Percentiles rank a stretch among this genome's conserved stretches.
phyloP scores from a whole-genome alignment of 1,140 invertebrate species.

The Drosophila chauvacae region DNA sequence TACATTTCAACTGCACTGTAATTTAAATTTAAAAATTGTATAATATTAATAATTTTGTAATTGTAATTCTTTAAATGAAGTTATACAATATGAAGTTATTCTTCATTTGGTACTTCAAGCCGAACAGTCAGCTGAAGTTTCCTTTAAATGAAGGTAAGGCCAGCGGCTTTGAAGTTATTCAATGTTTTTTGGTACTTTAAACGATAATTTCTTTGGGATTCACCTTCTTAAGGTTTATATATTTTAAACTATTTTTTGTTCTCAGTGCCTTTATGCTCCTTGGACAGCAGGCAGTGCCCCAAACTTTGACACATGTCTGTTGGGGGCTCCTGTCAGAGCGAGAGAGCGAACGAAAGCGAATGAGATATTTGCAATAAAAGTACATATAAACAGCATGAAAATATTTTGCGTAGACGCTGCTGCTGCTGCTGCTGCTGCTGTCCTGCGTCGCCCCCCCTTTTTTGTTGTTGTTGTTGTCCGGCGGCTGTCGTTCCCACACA shows the following conservation, averaged over 20 bases:
- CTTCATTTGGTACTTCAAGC: too few relatives aligned
- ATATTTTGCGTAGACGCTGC: constrained; percentile 68
- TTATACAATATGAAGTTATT: too few relatives aligned
- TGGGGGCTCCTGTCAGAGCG: constrained; percentile 18
- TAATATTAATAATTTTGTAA: too few relatives aligned
- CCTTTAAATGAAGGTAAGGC: too few relatives aligned
- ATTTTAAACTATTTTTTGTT: not conserved
- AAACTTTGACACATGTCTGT: constrained; percentile 55
- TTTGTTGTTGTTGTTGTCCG: constrained; percentile 16
- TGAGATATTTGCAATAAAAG: constrained; percentile 81
- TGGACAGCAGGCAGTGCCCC: constrained; percentile 32
- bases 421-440: not conserved
- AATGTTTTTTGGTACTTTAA: too few relatives aligned
- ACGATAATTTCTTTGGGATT: not conserved
- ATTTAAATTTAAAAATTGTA: not conserved
- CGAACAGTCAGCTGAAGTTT: too few relatives aligned
- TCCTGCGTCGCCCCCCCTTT: too few relatives aligned
- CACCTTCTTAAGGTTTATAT: too few relatives aligned
- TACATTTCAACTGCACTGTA: constrained; percentile 12
- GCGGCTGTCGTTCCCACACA: constrained; percentile 52
- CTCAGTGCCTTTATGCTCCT: constrained; percentile 59
- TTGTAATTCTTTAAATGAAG: not conserved
- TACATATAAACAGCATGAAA: constrained; percentile 77
- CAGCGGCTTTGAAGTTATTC: not conserved
- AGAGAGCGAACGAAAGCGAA: constrained; percentile 11